Base-by-base conservation (phyloP, 2,113 vertebrate genomes). In the Trichomycterus rosablanca region DNA sequence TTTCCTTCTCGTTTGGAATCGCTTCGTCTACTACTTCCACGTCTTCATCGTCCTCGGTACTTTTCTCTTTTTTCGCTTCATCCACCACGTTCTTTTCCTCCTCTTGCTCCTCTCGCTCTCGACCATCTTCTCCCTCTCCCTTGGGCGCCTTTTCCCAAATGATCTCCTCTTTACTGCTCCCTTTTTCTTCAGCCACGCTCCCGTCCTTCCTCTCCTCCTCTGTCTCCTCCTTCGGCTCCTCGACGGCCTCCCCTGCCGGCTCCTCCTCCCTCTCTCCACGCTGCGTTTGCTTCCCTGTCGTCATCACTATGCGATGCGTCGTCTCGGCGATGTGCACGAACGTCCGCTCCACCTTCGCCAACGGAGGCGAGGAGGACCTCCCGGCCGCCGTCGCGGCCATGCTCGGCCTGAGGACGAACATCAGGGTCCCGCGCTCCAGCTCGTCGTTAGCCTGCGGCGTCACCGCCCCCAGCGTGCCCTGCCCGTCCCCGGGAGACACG, bases 261-360 rank as follows among this genome's bases (percentile, higher is more conserved):
- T 63, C 37, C n/a, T 55, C 30, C 22, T 24, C 9, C 2, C 44
- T 23, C 32, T 3, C n/a, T 23, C 22, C 8, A 1, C 8, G 24
- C 6, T 53, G 34, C 45, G 40, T 55, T 3, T 75, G 88, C 0
- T 81, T 80, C 55, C 81, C 82, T 16, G 80, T 68, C 61, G 59
- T 73, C 91, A 93, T 93, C 54, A 93, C 81, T 0, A 92, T 93
- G 6, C 90, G 75, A 74, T 92, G 92, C 3, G 88, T 84, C 70
- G 90, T 92, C 77, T 93, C 92, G 0, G 92, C 92, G 6, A 93
- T 92, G 59, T 93, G 91, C 54, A 93, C 81, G 65, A 93, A 93
- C 0, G 92, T 93, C 76, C 90, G 89, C 68, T 93, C 92, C 0
- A 93, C 89, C 87, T 92, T 93, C 84, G 90, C 93, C 73, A 93